Evolutionary conservation across 1,140 invertebrate genomes (phyloP).

Genomic region (Ephestia elutella): DNA sequence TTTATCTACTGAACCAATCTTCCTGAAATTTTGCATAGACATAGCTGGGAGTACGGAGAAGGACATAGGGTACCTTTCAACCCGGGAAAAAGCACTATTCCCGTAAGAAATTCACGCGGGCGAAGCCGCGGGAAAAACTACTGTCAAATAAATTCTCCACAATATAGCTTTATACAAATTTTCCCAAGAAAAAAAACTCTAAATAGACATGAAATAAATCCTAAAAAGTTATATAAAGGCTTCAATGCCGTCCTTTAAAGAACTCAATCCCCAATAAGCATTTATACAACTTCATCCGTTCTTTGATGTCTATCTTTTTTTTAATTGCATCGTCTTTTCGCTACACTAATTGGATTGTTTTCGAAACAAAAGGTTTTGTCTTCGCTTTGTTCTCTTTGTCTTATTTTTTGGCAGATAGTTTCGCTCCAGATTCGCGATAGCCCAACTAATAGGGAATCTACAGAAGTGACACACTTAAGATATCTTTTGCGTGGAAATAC

Average conservation of each 20-base stretch:
- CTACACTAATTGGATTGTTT: conserved; percentile 43
- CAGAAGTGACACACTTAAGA: background rate
- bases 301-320: conserved; percentile 4
- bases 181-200: too few relatives aligned
- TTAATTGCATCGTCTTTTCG: conserved; percentile 15
- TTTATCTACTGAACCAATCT: too few relatives aligned
- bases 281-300: background rate
- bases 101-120: too few relatives aligned
- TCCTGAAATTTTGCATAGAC: too few relatives aligned
- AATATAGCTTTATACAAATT: too few relatives aligned
- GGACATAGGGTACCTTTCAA: too few relatives aligned
- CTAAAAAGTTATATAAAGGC: too few relatives aligned
- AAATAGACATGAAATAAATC: too few relatives aligned
- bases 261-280: background rate
- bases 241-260: background rate
- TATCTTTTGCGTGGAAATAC: background rate
- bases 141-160: too few relatives aligned
- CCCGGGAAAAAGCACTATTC: too few relatives aligned
- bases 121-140: too few relatives aligned
- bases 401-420: conserved; percentile 6
- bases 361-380: conserved; percentile 28
- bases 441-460: background rate
- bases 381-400: conserved; percentile 24
- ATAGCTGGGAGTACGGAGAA: too few relatives aligned
- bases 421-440: conserved; percentile 3